phyloP scores from a whole-genome alignment of 64 coral and sea anemone species.

The Actinia tenebrosa region DNA sequence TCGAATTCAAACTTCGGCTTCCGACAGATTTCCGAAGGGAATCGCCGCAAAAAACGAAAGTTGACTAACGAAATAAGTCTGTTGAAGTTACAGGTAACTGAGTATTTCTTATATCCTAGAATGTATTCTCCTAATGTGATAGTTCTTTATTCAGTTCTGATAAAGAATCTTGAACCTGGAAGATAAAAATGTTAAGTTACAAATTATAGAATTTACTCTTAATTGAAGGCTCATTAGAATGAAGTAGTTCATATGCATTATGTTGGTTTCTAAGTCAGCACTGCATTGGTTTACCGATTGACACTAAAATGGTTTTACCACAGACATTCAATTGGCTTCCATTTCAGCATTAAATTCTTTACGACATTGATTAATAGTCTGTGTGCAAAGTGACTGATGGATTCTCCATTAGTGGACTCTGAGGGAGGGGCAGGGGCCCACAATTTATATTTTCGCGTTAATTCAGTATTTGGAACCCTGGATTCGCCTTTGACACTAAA shows the following conservation, averaged over 20 bases:
- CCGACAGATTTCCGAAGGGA: too few species aligned
- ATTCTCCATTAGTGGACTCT: not conserved
- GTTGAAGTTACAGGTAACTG: not conserved
- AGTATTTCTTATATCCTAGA: not conserved
- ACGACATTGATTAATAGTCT: not conserved
- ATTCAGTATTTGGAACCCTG: not conserved
- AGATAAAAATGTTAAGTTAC: not conserved
- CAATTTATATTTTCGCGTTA: too few species aligned
- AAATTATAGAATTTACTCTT: too few species aligned
- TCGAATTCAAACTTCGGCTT: too few species aligned
- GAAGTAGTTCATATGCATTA: not conserved
- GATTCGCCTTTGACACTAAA: not conserved
- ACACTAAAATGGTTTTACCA: not conserved
- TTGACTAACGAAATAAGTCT: not conserved
- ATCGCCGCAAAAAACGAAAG: not conserved
- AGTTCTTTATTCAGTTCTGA: constrained; percentile 7
- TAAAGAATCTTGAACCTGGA: constrained; percentile 11
- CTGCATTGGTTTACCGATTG: not conserved
- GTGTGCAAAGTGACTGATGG: not conserved
- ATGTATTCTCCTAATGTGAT: not conserved
- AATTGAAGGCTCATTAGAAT: too few species aligned
- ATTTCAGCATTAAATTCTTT: not conserved
- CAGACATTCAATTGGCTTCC: not conserved
- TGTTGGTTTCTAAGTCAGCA: not conserved
- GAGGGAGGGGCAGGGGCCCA: too few species aligned